Base-by-base conservation (phyloP, 2,888 invertebrate species). In the Cheilosia impressa region DNA sequence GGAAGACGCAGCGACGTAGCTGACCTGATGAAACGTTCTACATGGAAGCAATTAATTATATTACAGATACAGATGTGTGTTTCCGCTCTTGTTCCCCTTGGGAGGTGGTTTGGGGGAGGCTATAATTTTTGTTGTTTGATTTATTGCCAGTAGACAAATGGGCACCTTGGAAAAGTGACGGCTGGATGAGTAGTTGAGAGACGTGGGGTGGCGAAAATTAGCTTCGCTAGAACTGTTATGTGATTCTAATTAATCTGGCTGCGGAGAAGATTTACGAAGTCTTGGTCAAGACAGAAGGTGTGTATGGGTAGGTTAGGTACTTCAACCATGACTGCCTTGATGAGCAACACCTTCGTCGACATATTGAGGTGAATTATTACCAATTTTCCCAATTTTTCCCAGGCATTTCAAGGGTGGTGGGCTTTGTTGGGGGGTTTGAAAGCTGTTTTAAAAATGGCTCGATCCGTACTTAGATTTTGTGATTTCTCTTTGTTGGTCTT, bases 1-100 rank as follows among this genome's bases (percentile, higher is more conserved):
- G 68, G 38, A 58, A 65, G 68, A 55, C 13, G 66, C 15, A 43
- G 38, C 31, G 38, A 58, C 27, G 34, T 57, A 47, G 69, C 52
- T 50, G 57, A 66, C 55, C 83, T 73, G 66, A 62, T 62, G 78
- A 78, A 73, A 68, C 63, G 73, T 73, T 68, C 78, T 73, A 73
- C 63, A 47, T 52, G 60, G 47, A 10, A 50, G 9, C 50, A 69
- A 58, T 79, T 71, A 77, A 73, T 47, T 65, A 58, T 57, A 65
- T 79, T 71, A 78, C 68, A 52, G 72, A 43, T 60, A 31, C 2
- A 5, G 19, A 13, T 53, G 38, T 53, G 38, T 53, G 10, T 53
- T 13, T 13, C 31, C 9, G 19, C 24, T 60, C 22, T 41, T 13
- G 27, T 50, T 63, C 50, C 38, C 31, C 34, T 17, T 5, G 58